These are phyloP conservation scores for Trididemnum miniatum DNA, from an alignment of 23 tunicate species.

Conservation along the genomic window DNA sequence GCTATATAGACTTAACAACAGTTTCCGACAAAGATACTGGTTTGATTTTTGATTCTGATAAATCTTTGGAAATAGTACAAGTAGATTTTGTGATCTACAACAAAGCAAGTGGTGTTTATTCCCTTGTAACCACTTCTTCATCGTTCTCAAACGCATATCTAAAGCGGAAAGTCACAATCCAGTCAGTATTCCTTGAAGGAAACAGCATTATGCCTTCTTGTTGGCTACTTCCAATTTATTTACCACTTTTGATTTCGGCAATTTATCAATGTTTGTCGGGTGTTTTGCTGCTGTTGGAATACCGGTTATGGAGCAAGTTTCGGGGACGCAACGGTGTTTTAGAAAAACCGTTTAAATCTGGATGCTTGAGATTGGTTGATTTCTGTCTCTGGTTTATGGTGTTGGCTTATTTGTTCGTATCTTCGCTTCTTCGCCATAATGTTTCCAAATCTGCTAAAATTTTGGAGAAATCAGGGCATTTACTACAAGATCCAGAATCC, in stretches of 20 bases:
- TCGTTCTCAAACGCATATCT: not conserved
- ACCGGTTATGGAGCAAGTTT: not conserved
- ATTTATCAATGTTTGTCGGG: not conserved
- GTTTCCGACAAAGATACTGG: not conserved
- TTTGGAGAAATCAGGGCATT: slow-evolving; percentile 32
- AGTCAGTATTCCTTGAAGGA: not conserved
- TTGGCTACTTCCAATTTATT: not conserved
- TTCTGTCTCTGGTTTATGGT: slow-evolving; percentile 23
- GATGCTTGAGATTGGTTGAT: too few species aligned
- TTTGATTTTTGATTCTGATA: not conserved
- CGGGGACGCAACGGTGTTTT: not conserved
- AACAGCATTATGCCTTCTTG: not conserved
- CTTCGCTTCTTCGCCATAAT: slow-evolving; percentile 5
- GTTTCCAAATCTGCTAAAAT: not conserved
- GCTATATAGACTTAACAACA: not conserved
- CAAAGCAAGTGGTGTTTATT: not conserved
- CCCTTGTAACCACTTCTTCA: not conserved
- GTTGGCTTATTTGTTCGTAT: slow-evolving; percentile 22
- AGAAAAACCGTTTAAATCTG: too few species aligned
- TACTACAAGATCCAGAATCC: not conserved
- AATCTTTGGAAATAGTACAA: not conserved
- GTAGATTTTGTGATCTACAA: slow-evolving; percentile 11
- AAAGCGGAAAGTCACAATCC: not conserved
- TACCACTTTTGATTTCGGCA: not conserved
- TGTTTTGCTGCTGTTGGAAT: not conserved